A percentile compares a stretch with the other conserved stretches of the same genome.
Evolutionary conservation across 2,113 vertebrate species (phyloP).

Genomic region (Notarius quadriscutis): DNA sequence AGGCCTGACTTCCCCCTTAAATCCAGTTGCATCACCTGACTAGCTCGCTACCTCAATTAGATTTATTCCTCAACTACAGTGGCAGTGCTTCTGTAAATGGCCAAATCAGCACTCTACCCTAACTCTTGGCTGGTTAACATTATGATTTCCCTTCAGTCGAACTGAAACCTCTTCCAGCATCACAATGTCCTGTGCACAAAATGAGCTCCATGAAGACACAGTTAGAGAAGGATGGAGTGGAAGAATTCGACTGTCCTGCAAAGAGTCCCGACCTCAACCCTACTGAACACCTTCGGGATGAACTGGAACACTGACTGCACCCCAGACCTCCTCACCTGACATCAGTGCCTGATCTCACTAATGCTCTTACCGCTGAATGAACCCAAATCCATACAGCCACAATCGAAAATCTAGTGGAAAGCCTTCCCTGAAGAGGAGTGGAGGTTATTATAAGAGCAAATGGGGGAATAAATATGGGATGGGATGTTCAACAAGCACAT

Average conservation of each 20-base stretch:
- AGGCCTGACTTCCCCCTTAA: no score
- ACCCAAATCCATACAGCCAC: neutral
- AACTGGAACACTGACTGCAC: neutral
- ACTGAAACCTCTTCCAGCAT: neutral
- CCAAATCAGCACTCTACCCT: neutral
- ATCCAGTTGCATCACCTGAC: neutral
- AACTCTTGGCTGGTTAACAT: neutral
- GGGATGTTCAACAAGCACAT: neutral
- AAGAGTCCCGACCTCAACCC: no score
- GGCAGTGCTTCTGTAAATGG: neutral
- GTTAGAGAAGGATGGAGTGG: no score
- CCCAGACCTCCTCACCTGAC: neutral
- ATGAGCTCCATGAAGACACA: no score
- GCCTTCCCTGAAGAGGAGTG: neutral
- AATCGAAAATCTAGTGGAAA: neutral
- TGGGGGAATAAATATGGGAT: neutral
- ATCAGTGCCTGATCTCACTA: neutral
- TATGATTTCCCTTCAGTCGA: neutral
- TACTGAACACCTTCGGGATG: neutral
- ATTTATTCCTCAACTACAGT: neutral
- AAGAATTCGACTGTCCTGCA: neutral
- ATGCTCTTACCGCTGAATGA: neutral
- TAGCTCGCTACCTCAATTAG: neutral
- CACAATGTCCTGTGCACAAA: neutral
- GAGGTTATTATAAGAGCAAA: neutral